These are phyloP conservation scores for Pseudoips prasinana DNA, from an alignment of 2,888 invertebrate species.

Conservation along the genomic window DNA sequence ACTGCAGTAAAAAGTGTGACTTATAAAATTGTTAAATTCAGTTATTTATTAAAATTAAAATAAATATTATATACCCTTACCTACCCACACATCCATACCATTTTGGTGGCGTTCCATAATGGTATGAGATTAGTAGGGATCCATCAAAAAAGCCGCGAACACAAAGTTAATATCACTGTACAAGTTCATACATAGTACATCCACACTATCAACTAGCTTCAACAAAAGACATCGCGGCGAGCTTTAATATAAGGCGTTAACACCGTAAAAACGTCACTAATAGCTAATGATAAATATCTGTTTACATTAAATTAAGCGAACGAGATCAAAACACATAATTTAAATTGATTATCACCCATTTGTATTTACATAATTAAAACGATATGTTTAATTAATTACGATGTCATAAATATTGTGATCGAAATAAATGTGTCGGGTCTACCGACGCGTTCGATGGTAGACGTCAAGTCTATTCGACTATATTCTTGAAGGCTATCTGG, in stretches of 20 bases:
- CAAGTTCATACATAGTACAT: slow-evolving; percentile 44
- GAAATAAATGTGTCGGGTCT: slow-evolving; percentile 53
- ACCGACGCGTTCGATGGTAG: slow-evolving; percentile 67
- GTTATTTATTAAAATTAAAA: slow-evolving; percentile 10
- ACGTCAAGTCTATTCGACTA: slow-evolving; percentile 71
- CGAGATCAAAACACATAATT: slow-evolving; percentile 70
- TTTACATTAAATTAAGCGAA: slow-evolving; percentile 75
- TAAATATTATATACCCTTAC: slow-evolving; percentile 71
- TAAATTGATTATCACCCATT: slow-evolving; percentile 76
- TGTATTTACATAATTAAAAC: slow-evolving; percentile 78
- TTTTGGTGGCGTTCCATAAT: slow-evolving; percentile 82
- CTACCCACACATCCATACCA: slow-evolving; percentile 83
- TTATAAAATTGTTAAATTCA: slow-evolving; percentile 6
- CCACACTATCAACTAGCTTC: slow-evolving; percentile 46
- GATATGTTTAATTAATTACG: slow-evolving; percentile 77
- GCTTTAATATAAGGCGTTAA: slow-evolving; percentile 40
- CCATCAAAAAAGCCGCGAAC: slow-evolving; percentile 48
- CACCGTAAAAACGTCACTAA: slow-evolving; percentile 70
- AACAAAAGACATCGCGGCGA: slow-evolving; percentile 50
- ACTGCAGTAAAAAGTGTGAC: too few relatives aligned
- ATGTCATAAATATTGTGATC: slow-evolving; percentile 71
- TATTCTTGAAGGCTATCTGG: slow-evolving; percentile 60
- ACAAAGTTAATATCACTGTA: slow-evolving; percentile 47
- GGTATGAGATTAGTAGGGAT: slow-evolving; percentile 62
- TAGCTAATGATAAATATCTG: slow-evolving; percentile 71